Base-by-base conservation (phyloP, 1,140 invertebrate genomes). In the Trypoxylus dichotomus region DNA sequence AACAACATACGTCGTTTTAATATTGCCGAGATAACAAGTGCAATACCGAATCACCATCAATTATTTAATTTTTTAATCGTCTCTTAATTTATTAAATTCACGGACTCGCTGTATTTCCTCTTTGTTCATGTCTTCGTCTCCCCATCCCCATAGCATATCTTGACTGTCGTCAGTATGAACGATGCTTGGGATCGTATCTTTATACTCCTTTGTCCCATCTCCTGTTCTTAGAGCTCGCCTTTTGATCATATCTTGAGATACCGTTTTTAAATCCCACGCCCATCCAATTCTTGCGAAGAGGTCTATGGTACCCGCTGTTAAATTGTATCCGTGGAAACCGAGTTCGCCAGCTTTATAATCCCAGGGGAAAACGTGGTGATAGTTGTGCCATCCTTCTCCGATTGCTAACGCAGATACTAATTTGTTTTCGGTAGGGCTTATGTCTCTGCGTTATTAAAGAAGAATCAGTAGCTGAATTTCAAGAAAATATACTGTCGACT, bases 311-410 rank as follows among this genome's bases (percentile, higher is more conserved):
- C 79, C 83, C 0, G 88, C 89, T 1, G 87, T 88, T 0, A 85
- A n/a, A 76, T 91, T 91, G 8, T 87, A 63, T 7, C 78, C 77
- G 78, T 89, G 89, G 72, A 86, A 87, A 2, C 88, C 88, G 47
- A 90, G 80, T 81, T 95, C 94, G 32, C 91, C 91, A 0, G 91
- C 89, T 78, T 89, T 89, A 84, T 94, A 94, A 85, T 95, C 94
- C 85, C 90, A 91, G 0, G 93, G 93, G 85, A 94, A 94, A 0
- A 90, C 89, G 83, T 94, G 93, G 84, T 95, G 94, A 85, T 93
- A 95, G 85, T 94, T 94, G 83, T 94, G 93, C 88, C 92, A 93
- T 13, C 92, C 92, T 87, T 87, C 93, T 80, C 87, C 92, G 80
- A 87, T 90, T 84, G 84, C 88, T 58, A 88, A 86, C 0, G 84